A percentile compares a stretch with the other conserved stretches of the same genome.
Evolutionary conservation across 2,888 invertebrate species (phyloP).

Genomic region (Argyresthia albistria): DNA sequence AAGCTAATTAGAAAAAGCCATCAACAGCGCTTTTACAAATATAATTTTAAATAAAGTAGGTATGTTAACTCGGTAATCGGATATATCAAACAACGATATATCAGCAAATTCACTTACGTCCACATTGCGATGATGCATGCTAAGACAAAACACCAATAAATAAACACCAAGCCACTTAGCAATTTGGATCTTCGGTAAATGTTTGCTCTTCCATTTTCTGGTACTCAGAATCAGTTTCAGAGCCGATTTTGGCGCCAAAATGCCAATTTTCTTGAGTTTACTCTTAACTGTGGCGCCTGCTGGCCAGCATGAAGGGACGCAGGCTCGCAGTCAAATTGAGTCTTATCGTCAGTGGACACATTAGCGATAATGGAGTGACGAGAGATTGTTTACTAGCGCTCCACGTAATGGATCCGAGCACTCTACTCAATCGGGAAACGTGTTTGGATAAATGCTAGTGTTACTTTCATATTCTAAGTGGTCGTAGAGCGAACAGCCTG

Average conservation of each 20-base stretch:
- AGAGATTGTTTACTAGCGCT: conserved; percentile 44
- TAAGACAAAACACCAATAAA: conserved; percentile 13
- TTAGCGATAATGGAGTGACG: conserved; percentile 33
- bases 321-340: conserved; percentile 18
- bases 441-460: conserved; percentile 58
- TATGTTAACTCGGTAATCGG: too few relatives aligned
- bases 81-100: neutral
- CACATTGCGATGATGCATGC: conserved; percentile 5
- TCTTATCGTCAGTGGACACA: conserved; percentile 24
- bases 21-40: too few relatives aligned
- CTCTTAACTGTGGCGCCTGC: conserved; percentile 30
- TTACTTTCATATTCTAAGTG: conserved; percentile 49
- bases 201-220: conserved; percentile 40
- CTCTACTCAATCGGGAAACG: conserved; percentile 58
- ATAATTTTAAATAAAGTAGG: too few relatives aligned
- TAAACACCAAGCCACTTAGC: conserved; percentile 22
- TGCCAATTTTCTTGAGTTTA: conserved; percentile 58
- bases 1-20: too few relatives aligned
- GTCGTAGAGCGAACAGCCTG: neutral
- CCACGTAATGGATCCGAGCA: conserved; percentile 54
- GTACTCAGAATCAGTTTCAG: conserved; percentile 41
- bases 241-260: conserved; percentile 46
- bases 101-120: conserved; percentile 7
- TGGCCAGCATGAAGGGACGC: conserved; percentile 30
- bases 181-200: conserved; percentile 37